A percentile compares a stretch with the other conserved stretches of the same genome.
Conservation (phyloP, 2,888 invertebrate species). For the Craniophora ligustri region DNA sequence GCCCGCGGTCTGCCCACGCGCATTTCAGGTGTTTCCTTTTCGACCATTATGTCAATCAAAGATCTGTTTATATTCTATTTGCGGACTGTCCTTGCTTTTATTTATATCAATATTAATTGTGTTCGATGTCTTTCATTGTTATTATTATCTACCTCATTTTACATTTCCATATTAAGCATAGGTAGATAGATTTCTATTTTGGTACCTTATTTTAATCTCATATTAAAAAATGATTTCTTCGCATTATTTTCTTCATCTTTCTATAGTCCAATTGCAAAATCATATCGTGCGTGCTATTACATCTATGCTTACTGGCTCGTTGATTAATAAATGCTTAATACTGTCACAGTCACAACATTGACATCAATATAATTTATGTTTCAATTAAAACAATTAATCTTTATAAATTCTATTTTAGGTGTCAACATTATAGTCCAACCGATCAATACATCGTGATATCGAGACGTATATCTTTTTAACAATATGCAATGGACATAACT, state of each 20-base stretch:
- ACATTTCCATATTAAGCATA: no score
- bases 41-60: constrained; percentile 61
- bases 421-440: constrained; percentile 32
- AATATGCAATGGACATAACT: constrained; percentile 65
- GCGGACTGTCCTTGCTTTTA: constrained; percentile 61
- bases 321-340: constrained; percentile 20
- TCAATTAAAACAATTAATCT: constrained; percentile 44
- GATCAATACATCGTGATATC: constrained; percentile 54
- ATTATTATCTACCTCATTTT: constrained; percentile 3
- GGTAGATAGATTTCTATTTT: no score
- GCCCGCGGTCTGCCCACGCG: constrained; percentile 68
- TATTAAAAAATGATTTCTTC: neutral
- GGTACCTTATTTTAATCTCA: no score
- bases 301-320: constrained; percentile 4
- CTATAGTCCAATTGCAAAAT: no score
- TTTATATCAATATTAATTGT: constrained; percentile 60
- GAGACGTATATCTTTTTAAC: constrained; percentile 67
- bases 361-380: constrained; percentile 31
- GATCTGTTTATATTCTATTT: constrained; percentile 61
- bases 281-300: no score
- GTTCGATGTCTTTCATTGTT: constrained; percentile 11
- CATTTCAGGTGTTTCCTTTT: constrained; percentile 66
- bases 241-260: neutral
- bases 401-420: constrained; percentile 41
- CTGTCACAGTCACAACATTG: constrained; percentile 25